phyloP scores from a whole-genome alignment of 2,797 vertebrate species.

The Nothura maculosa region DNA sequence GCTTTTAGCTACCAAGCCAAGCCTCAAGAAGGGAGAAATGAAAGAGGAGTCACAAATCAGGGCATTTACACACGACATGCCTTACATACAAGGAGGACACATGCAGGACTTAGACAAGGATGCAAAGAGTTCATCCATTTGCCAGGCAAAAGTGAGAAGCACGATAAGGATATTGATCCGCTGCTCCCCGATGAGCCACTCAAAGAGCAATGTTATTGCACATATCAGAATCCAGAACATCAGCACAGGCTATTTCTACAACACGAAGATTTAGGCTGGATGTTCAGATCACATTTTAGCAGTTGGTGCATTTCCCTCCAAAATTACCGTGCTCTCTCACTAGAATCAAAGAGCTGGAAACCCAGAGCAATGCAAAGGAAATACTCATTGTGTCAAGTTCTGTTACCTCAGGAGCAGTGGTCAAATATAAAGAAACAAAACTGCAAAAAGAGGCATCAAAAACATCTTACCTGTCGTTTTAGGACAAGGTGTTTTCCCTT shows the following conservation, averaged over 20 bases:
- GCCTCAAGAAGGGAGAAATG: background rate
- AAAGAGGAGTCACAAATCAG: background rate
- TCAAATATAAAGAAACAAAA: background rate
- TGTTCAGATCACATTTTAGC: rapidly evolving
- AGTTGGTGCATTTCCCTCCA: background rate
- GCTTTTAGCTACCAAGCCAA: background rate
- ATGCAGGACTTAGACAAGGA: background rate
- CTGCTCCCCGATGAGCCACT: background rate
- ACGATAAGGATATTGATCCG: background rate
- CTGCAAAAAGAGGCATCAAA: background rate
- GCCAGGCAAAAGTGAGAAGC: background rate
- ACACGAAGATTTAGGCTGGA: background rate
- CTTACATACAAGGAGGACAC: background rate
- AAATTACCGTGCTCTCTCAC: background rate
- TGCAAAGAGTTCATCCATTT: background rate
- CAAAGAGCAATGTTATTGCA: rapidly evolving
- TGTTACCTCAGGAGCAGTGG: background rate
- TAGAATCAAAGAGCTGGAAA: background rate
- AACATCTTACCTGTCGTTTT: slow-evolving; percentile 92
- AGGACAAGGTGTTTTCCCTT: slow-evolving; percentile 98
- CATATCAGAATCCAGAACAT: background rate
- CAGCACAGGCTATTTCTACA: rapidly evolving
- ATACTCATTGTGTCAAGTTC: background rate
- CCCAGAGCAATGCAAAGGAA: background rate
- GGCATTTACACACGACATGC: background rate